Conservation (phyloP, 2,888 invertebrate genomes). For the Galerucella calmariensis region DNA sequence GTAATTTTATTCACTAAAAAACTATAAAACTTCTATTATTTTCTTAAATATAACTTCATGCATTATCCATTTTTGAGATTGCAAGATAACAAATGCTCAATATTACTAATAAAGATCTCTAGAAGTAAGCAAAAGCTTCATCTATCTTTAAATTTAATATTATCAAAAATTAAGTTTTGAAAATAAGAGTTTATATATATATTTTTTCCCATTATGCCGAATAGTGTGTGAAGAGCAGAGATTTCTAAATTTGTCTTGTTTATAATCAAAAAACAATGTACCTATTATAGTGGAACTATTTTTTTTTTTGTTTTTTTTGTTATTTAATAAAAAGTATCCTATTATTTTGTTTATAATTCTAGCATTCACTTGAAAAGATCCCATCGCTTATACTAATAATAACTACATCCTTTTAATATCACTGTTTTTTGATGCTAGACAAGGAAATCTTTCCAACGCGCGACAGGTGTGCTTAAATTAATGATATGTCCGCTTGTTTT, state of each 20-base stretch:
- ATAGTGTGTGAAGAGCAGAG: conserved; percentile 46
- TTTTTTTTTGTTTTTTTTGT: background rate
- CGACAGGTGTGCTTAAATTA: conserved; percentile 53
- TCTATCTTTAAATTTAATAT: conserved; percentile 53
- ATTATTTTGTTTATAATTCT: background rate
- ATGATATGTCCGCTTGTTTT: conserved; percentile 57
- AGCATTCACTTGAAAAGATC: background rate
- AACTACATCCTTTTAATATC: background rate
- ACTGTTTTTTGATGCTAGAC: conserved; percentile 14
- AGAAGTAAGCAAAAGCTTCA: conserved; percentile 59
- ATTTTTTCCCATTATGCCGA: conserved; percentile 37
- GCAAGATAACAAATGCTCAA: conserved; percentile 63
- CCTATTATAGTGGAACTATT: background rate
- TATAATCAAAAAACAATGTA: conserved; percentile 11
- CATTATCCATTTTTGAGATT: conserved; percentile 58
- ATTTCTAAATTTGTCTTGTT: conserved; percentile 25
- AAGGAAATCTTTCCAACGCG: conserved; percentile 43
- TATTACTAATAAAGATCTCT: conserved; percentile 52
- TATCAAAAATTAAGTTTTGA: conserved; percentile 53
- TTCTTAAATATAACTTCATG: conserved; percentile 54
- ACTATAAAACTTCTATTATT: conserved; percentile 53
- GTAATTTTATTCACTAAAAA: conserved; percentile 41
- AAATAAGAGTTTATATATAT: conserved; percentile 46
- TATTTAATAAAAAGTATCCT: background rate
- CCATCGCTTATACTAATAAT: background rate